A percentile compares a stretch with the other conserved stretches of the same genome.
phyloP scores from a whole-genome alignment of 2,113 vertebrate species.

The Cyphomyrus plagiostoma region DNA sequence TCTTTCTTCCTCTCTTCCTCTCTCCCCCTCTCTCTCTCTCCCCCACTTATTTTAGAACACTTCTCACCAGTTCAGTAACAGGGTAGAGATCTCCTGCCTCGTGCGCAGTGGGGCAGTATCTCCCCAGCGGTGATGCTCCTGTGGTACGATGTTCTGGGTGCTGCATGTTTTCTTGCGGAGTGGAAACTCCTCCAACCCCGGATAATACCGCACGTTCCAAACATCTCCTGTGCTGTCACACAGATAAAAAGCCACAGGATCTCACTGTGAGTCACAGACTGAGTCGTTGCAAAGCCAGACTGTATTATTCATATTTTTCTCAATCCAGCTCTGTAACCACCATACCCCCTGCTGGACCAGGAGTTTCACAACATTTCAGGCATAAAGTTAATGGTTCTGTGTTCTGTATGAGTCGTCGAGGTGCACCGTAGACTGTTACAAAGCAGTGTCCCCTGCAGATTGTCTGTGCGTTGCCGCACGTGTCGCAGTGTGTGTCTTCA shows the following conservation, averaged over 20 bases:
- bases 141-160: not conserved
- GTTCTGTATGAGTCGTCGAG: slow-evolving; percentile 14
- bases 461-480: slow-evolving; percentile 41
- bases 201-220: not conserved
- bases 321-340: not conserved
- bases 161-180: not conserved
- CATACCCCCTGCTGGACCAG: not conserved
- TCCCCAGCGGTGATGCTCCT: not conserved
- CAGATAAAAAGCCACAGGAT: not conserved
- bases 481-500: slow-evolving; percentile 50
- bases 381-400: slow-evolving; percentile 2
- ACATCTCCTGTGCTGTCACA: not conserved
- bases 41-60: not conserved
- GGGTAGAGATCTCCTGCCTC: not conserved
- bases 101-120: not conserved
- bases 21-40: not conserved
- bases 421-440: not conserved
- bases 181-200: not conserved
- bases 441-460: not conserved
- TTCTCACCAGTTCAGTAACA: slow-evolving; percentile 1
- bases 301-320: not conserved
- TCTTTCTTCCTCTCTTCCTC: not conserved
- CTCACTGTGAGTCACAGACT: not conserved
- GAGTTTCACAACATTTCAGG: not conserved
- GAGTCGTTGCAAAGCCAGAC: not conserved